Percentiles rank a stretch among this genome's conserved stretches.
Conservation (phyloP, 2,888 invertebrate species). For the Lithophane ornitopus region DNA sequence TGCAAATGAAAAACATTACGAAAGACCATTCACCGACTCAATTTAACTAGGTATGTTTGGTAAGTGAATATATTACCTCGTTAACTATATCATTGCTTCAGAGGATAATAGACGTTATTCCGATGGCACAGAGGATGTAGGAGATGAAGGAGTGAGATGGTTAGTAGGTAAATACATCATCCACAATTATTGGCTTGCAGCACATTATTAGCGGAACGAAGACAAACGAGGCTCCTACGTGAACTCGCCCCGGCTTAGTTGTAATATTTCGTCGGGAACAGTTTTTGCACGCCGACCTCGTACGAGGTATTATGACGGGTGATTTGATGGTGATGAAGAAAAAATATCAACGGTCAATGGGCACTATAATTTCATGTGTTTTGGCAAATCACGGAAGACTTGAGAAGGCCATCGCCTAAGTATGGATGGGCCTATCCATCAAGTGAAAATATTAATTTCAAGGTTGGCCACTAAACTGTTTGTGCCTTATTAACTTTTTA, state of each 20-base stretch:
- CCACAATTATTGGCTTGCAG: slow-evolving; percentile 70
- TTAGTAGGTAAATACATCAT: slow-evolving; percentile 68
- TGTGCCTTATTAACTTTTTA: not conserved
- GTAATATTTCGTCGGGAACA: slow-evolving; percentile 52
- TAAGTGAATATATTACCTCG: slow-evolving; percentile 59
- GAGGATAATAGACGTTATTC: slow-evolving; percentile 27
- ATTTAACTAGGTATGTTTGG: slow-evolving; percentile 58
- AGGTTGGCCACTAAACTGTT: not conserved
- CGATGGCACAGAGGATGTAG: slow-evolving; percentile 6
- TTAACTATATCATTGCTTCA: slow-evolving; percentile 1
- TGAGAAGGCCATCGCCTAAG: not conserved
- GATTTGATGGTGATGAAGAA: slow-evolving; percentile 45
- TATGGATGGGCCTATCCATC: not conserved
- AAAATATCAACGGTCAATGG: slow-evolving; percentile 24
- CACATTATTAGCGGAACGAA: slow-evolving; percentile 71
- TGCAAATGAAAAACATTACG: slow-evolving; percentile 59
- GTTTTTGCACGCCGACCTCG: slow-evolving; percentile 47
- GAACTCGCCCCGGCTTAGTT: slow-evolving; percentile 59
- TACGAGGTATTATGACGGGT: slow-evolving; percentile 44
- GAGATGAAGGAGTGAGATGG: slow-evolving; percentile 13
- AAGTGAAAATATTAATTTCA: not conserved
- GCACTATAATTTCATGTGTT: slow-evolving; percentile 2
- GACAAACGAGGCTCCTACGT: slow-evolving; percentile 72
- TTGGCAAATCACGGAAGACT: not conserved
- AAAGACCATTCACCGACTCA: slow-evolving; percentile 56